phyloP scores from a whole-genome alignment of 2,797 vertebrate species.

The Labroides dimidiatus region DNA sequence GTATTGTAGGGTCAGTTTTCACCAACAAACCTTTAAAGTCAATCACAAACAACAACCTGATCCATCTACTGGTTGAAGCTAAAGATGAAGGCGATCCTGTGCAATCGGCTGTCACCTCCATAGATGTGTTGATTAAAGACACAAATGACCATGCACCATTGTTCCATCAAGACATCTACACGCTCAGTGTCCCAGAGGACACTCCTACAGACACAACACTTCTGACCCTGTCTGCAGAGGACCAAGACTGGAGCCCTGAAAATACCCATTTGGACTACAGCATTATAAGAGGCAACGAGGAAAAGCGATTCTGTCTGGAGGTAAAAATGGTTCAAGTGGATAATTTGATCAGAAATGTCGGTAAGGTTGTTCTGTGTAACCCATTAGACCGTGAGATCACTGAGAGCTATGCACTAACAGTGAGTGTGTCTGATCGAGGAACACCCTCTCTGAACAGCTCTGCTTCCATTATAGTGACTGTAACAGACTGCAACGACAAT shows the following conservation, averaged over 20 bases:
- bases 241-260: conserved; percentile 85
- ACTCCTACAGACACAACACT: conserved; percentile 81
- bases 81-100: conserved; percentile 86
- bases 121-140: conserved; percentile 86
- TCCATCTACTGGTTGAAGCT: conserved; percentile 90
- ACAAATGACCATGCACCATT: conserved; percentile 86
- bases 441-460: conserved; percentile 86
- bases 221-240: conserved; percentile 84
- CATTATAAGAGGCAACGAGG: conserved; percentile 85
- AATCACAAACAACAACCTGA: conserved; percentile 72
- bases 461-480: conserved; percentile 81
- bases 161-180: conserved; percentile 85
- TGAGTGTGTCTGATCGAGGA: conserved; percentile 88
- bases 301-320: conserved; percentile 87
- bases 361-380: conserved; percentile 85
- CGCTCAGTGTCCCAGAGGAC: conserved; percentile 86
- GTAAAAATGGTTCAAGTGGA: conserved; percentile 73
- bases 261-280: conserved; percentile 86
- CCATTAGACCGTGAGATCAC: conserved; percentile 87
- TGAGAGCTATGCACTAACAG: conserved; percentile 81
- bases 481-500: conserved; percentile 93
- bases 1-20: conserved; percentile 89
- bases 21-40: conserved; percentile 77
- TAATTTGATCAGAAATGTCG: conserved; percentile 75
- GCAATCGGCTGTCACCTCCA: conserved; percentile 80